phyloP scores from a whole-genome alignment of 2,888 invertebrate species.

The Belgica antarctica region DNA sequence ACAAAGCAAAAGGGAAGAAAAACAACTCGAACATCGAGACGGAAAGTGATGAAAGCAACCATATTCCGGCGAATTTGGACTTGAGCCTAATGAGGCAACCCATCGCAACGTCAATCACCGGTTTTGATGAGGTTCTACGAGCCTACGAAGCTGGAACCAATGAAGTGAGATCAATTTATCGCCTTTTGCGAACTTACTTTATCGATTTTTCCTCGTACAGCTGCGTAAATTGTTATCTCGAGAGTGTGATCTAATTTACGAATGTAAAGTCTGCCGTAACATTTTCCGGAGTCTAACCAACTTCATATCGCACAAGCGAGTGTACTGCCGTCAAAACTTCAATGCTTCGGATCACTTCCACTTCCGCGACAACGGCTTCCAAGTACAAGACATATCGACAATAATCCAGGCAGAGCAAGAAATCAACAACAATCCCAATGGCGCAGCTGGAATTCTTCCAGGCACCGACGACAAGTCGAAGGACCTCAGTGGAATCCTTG shows the following conservation, averaged over 20 bases:
- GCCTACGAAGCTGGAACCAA: constrained; percentile 72
- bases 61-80: constrained; percentile 50
- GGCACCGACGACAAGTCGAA: constrained; percentile 54
- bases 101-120: constrained; percentile 66
- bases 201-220: constrained; percentile 54
- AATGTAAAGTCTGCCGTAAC: constrained; percentile 83
- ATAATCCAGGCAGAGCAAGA: constrained; percentile 58
- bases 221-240: constrained; percentile 69
- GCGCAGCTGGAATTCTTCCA: constrained; percentile 3
- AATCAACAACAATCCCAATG: constrained; percentile 40
- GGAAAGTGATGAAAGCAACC: constrained; percentile 22
- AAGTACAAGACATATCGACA: constrained; percentile 57
- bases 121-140: constrained; percentile 68
- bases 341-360: constrained; percentile 56
- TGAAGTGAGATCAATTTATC: constrained; percentile 60
- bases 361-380: constrained; percentile 55
- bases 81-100: constrained; percentile 64
- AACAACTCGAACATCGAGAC: neutral
- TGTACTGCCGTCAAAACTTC: constrained; percentile 69
- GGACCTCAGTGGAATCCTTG: constrained; percentile 60
- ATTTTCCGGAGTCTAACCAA: constrained; percentile 84
- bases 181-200: neutral
- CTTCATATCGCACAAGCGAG: constrained; percentile 84
- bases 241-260: constrained; percentile 86
- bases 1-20: constrained; percentile 3